Conservation (phyloP, 35 echinoderm and acorn worm genomes). For the Anneissia japonica region DNA sequence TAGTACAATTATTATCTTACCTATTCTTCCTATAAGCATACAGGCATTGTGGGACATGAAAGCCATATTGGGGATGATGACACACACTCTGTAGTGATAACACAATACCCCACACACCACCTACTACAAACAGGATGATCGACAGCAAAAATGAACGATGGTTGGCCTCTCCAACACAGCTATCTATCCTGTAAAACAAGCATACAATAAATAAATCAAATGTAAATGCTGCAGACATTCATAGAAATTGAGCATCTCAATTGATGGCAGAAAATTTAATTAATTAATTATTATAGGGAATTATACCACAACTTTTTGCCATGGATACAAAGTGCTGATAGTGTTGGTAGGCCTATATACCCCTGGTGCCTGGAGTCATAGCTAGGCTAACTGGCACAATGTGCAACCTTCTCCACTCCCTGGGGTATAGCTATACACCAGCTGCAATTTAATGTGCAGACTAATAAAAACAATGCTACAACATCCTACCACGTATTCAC, state of each 20-base stretch:
- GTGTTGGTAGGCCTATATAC: too few relatives aligned
- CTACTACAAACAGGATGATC: slow-evolving; percentile 56
- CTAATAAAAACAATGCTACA: too few relatives aligned
- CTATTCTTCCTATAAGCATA: not conserved
- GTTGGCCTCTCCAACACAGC: slow-evolving; percentile 81
- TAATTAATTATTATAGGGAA: not conserved
- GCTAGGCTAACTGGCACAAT: too few relatives aligned
- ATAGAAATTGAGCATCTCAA: too few relatives aligned
- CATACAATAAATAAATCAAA: too few relatives aligned
- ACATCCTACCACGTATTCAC: too few relatives aligned
- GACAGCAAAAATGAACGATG: slow-evolving; percentile 78
- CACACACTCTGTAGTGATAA: not conserved
- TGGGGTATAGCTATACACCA: too few relatives aligned
- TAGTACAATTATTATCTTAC: not conserved
- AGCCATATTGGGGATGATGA: not conserved
- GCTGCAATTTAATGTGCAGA: too few relatives aligned
- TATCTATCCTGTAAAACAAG: slow-evolving; percentile 79
- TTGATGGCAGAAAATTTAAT: too few relatives aligned
- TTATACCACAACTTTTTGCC: not conserved
- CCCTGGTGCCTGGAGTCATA: too few relatives aligned
- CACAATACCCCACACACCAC: slow-evolving; percentile 43
- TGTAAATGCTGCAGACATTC: not conserved
- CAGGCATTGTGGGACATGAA: not conserved
- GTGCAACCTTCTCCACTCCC: too few relatives aligned
- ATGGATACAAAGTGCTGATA: too few relatives aligned